These are phyloP conservation scores for Misgurnus anguillicaudatus DNA, from an alignment of 2,113 vertebrate genomes.

Conservation along the genomic window DNA sequence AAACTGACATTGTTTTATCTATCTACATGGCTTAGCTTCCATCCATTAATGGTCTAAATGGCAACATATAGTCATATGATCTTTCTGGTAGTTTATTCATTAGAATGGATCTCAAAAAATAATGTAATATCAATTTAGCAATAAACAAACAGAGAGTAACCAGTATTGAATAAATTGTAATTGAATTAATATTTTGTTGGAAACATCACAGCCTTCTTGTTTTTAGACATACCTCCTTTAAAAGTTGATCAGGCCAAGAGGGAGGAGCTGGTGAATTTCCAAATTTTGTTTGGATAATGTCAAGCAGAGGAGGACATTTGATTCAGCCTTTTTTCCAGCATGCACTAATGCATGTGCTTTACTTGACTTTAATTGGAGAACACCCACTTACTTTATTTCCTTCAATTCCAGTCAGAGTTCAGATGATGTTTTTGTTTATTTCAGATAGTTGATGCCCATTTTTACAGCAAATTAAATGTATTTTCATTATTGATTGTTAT, in stretches of 20 bases:
- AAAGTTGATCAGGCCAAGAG: constrained; percentile 25
- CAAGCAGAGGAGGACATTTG: constrained; percentile 3
- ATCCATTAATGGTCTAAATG: background rate
- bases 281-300: constrained; percentile 40
- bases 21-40: no score
- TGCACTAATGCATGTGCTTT: constrained; percentile 4
- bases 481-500: background rate
- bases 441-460: background rate
- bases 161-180: background rate
- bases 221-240: constrained; percentile 4
- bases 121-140: no score
- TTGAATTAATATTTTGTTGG: constrained; percentile 10
- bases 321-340: background rate
- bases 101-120: no score
- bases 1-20: no score
- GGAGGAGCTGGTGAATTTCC: constrained; percentile 31
- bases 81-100: no score
- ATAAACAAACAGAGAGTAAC: background rate
- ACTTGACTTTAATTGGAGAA: background rate
- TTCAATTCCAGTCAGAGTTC: background rate
- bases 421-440: background rate
- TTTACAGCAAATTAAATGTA: background rate
- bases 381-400: background rate
- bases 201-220: background rate
- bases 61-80: no score